Evolutionary conservation across 2,797 vertebrate genomes (phyloP).

Genomic region (Borostomias antarcticus): DNA sequence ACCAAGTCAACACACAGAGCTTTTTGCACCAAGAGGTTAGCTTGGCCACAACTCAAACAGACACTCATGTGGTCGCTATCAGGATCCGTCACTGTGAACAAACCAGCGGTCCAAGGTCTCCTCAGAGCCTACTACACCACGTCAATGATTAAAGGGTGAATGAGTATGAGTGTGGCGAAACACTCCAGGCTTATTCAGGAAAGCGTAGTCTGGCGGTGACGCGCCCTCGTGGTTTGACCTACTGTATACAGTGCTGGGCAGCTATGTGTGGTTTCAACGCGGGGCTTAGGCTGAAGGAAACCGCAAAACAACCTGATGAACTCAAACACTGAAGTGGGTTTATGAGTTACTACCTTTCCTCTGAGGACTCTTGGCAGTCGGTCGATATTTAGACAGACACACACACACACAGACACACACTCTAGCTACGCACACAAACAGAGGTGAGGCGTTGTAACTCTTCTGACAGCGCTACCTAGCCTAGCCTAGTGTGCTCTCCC

Average conservation of each 20-base stretch:
- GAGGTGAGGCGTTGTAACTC: conserved; percentile 47
- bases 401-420: conserved; percentile 17
- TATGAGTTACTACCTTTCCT: neutral
- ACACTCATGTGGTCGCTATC: neutral
- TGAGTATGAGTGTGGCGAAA: neutral
- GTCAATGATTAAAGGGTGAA: neutral
- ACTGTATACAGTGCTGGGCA: no score
- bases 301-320: neutral
- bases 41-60: neutral
- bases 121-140: neutral
- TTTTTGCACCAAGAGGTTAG: neutral
- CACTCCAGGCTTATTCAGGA: neutral
- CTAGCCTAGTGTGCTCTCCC: neutral
- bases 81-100: no score
- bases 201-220: no score
- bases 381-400: conserved; percentile 18
- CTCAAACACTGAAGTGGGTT: neutral
- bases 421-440: conserved; percentile 1
- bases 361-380: conserved; percentile 18
- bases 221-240: no score
- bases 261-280: neutral
- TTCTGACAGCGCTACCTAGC: neutral
- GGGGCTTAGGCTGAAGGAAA: neutral
- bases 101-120: neutral
- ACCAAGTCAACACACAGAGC: no score